Evolutionary conservation across 2,888 invertebrate species (phyloP).

Genomic region (Spodoptera littoralis): DNA sequence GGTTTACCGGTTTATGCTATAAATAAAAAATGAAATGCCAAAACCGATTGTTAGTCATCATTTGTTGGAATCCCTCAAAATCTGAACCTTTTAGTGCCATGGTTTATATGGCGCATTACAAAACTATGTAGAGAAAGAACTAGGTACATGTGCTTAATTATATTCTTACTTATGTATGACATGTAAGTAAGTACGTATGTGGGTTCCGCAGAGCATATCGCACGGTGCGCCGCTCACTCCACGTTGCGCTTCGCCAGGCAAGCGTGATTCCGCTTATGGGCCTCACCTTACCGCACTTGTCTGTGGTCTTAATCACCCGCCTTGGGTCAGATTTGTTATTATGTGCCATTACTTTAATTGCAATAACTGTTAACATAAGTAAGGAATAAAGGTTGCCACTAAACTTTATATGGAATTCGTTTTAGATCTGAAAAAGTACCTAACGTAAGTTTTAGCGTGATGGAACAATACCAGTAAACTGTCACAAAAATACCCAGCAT

Average conservation of each 20-base stretch:
- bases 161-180: slow-evolving; percentile 15
- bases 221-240: slow-evolving; percentile 65
- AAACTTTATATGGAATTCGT: background rate
- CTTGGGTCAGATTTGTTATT: slow-evolving; percentile 44
- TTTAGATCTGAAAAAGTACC: too few species aligned
- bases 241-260: slow-evolving; percentile 72
- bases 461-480: too few species aligned
- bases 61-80: too few species aligned
- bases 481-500: too few species aligned
- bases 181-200: background rate
- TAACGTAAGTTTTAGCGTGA: too few species aligned
- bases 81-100: too few species aligned
- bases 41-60: too few species aligned
- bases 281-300: slow-evolving; percentile 41
- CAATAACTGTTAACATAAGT: slow-evolving; percentile 21
- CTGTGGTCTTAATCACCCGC: slow-evolving; percentile 37
- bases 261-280: slow-evolving; percentile 72
- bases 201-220: slow-evolving; percentile 71
- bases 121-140: background rate
- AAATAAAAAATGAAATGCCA: too few species aligned
- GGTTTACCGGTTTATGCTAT: too few species aligned
- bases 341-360: slow-evolving; percentile 41
- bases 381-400: slow-evolving; percentile 5
- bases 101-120: too few species aligned
- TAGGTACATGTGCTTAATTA: background rate